phyloP scores from a whole-genome alignment of 2,113 vertebrate genomes.

The Mystacornis crossleyi region DNA sequence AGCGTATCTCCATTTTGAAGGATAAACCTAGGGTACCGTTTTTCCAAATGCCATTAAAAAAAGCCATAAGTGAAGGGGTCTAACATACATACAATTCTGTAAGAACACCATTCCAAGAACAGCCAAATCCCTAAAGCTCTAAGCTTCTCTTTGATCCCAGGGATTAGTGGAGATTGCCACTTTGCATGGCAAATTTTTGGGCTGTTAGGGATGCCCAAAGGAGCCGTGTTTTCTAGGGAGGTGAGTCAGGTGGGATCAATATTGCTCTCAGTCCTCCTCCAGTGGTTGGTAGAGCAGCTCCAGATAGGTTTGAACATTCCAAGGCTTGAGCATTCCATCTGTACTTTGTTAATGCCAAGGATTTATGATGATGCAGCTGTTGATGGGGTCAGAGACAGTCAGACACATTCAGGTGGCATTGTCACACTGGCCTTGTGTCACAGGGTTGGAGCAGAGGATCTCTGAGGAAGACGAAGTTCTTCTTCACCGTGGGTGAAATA shows the following conservation, averaged over 20 bases:
- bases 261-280: neutral
- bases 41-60: neutral
- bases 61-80: neutral
- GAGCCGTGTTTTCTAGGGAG: neutral
- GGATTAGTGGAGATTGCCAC: constrained; percentile 24
- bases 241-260: neutral
- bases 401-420: neutral
- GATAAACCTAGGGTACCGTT: neutral
- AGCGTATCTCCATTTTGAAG: neutral
- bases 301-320: neutral
- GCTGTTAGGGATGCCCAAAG: neutral
- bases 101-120: neutral
- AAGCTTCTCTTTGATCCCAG: constrained; percentile 11
- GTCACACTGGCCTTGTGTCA: fast-evolving
- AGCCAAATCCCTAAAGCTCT: constrained; percentile 21
- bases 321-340: neutral
- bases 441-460: neutral
- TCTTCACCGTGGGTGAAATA: neutral
- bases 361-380: neutral
- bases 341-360: fast-evolving
- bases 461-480: neutral
- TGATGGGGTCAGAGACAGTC: neutral
- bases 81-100: neutral
- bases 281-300: neutral
- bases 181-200: neutral